Evolutionary conservation across 2,888 invertebrate genomes (phyloP).

Genomic region (Dendrolimus houi): DNA sequence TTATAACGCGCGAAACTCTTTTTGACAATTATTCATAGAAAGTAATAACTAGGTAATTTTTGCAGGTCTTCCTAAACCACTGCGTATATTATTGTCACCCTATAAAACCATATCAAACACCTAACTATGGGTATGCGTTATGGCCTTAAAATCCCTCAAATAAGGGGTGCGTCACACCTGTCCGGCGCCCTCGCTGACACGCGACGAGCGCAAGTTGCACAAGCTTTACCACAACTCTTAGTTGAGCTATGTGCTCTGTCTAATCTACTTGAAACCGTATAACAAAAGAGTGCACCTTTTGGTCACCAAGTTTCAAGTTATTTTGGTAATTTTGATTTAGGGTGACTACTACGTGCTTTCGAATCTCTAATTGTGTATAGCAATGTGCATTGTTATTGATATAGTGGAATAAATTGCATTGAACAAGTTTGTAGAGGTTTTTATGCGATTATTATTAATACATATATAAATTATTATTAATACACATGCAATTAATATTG

Average conservation of each 20-base stretch:
- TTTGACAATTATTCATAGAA: no score
- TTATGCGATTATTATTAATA: slow-evolving; percentile 40
- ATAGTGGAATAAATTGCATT: slow-evolving; percentile 38
- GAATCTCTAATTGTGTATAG: slow-evolving; percentile 51
- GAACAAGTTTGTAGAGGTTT: slow-evolving; percentile 30
- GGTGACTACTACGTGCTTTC: slow-evolving; percentile 44
- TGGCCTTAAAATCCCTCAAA: slow-evolving; percentile 60
- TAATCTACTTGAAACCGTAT: slow-evolving; percentile 3
- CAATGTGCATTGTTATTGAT: slow-evolving; percentile 61
- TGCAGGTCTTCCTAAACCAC: no score
- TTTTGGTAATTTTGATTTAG: slow-evolving; percentile 29
- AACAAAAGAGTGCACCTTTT: slow-evolving; percentile 3
- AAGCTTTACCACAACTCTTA: slow-evolving; percentile 32
- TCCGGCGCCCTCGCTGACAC: slow-evolving; percentile 66
- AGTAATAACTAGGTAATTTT: no score
- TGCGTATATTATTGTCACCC: slow-evolving; percentile 28
- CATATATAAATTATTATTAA: neutral
- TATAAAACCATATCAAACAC: slow-evolving; percentile 24
- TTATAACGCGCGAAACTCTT: no score
- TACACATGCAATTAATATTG: no score
- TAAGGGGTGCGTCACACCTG: slow-evolving; percentile 70
- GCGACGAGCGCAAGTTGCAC: slow-evolving; percentile 57
- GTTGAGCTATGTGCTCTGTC: slow-evolving; percentile 26
- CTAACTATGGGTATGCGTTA: slow-evolving; percentile 55
- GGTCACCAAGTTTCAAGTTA: slow-evolving; percentile 19